Evolutionary conservation across 2,888 invertebrate species (phyloP), one percentile per base, ranked within the genome.

Genomic region (Archaeoteleia sp.): DNA sequence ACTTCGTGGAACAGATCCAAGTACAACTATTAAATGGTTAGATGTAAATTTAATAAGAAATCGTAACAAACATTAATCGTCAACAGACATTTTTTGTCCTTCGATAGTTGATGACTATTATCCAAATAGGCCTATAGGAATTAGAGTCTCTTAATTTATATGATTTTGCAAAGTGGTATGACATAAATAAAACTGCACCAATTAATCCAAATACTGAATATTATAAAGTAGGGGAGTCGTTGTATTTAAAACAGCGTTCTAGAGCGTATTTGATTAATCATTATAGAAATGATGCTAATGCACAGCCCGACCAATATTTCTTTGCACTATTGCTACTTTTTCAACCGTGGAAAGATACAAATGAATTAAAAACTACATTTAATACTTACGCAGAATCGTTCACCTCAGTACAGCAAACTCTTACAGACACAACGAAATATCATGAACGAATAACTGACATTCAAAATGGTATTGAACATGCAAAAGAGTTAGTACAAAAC

Each of bases 221-320:
- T 9, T 62, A 58, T 10, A 17, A 45, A 23, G 35, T 54, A 15
- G 7, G 9, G 8, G 2, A 10, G n/a, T 14, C 30, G n/a, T 8
- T 54, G 4, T 67, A 32, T 46, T 61, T 45, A 10, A 62, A 67
- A 60, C 74, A 70, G 66, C 25, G 51, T 7, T 12, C 17, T 6
- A 39, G 66, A 7, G 68, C 75, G 30, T 77, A 74, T 70, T 58
- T 78, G 3, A 74, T 81, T 1, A 80, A 78, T 65, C 77, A 78
- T 58, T 77, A 65, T 32, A 48, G 20, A 9, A 37, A 61, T 27
- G 51, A 68, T 57, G 27, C 51, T 5, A 42, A 42, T 27, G 42
- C 8, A 39, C 25, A 72, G 40, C 58, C 63, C 7, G 70, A 70
- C 40, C 10, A 10, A 27, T 67, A 69, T 35, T 70, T 45, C 60